Conservation (phyloP, 2,113 vertebrate genomes). For the Notothenia coriiceps region DNA sequence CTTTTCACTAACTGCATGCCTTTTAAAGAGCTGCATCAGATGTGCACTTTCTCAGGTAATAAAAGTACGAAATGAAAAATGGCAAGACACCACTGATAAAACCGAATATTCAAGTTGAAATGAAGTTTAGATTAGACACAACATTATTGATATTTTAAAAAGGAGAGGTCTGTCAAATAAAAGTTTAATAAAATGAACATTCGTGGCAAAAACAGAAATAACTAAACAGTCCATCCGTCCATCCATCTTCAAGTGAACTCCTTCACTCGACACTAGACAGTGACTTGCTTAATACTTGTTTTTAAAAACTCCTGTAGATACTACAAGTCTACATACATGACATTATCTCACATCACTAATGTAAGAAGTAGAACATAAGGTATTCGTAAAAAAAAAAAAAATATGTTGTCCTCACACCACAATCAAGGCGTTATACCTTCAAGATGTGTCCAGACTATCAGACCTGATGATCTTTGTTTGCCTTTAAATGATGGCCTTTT, state of each 20-base stretch:
- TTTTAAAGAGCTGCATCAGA: constrained; percentile 3
- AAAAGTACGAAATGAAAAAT: constrained; percentile 14
- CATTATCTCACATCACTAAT: neutral
- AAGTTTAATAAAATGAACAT: constrained; percentile 31
- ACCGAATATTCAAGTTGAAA: neutral
- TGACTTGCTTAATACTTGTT: neutral
- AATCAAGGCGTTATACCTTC: constrained; percentile 14
- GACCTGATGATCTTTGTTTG: constrained; percentile 55
- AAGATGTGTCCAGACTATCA: neutral
- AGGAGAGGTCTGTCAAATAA: constrained; percentile 49
- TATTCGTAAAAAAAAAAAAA: too few species aligned
- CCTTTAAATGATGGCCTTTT: constrained; percentile 77
- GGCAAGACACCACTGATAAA: constrained; percentile 9
- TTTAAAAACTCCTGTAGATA: neutral
- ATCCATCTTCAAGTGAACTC: too few species aligned
- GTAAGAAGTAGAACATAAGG: neutral
- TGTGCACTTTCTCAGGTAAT: constrained; percentile 6
- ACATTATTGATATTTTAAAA: neutral
- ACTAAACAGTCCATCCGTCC: neutral
- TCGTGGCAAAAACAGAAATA: constrained; percentile 42
- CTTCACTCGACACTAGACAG: neutral
- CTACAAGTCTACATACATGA: constrained; percentile 18
- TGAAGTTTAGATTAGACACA: constrained; percentile 7
- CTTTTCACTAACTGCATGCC: constrained; percentile 23
- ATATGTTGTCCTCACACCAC: too few species aligned